Base-by-base conservation (phyloP, 2,888 invertebrate genomes). In the Noctua janthe region DNA sequence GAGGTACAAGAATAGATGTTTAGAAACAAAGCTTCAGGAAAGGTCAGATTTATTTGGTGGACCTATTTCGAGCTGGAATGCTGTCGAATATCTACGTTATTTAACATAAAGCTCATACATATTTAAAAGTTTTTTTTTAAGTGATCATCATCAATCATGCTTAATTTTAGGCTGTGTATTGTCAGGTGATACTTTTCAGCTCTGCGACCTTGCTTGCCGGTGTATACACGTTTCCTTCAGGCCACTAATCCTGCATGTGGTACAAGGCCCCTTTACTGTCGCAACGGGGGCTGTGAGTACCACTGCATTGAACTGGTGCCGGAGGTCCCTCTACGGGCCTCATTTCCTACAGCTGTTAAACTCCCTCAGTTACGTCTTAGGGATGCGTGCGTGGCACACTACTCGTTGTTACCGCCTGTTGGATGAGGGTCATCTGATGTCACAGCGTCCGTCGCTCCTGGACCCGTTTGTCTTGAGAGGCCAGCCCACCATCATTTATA, bases 121-220 rank as follows among this genome's bases (percentile, higher is more conserved):
- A 80, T 39, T 35, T 29, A 56, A 85, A 11, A 56, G 23, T 1
- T 15, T 17, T 64, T 64, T 64, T 64, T 35, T 39, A 39, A 39
- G 35, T 39, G 35, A 39, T 39, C 35, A 39, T 39, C 35, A 39
- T 39, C 3, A 39, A 39, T 39, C 35, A 39, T 39, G 39, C 20
- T 35, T 20, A 35, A 20, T 35, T 64, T 64, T 35, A 10, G 64
- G 35, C 4, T 20, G 4, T 35, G 17, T 35, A 35, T 64, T 17
- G 35, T 35, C 20, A 20, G 10, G 35, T 17, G 20, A 64, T 1
- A 62, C 62, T 29, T 13, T 56, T 23, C 20, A 5, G 5, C n/a
- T 13, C n/a, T 62, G 29, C 6, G 62, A 62, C 6, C 15, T 29
- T 29, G 15, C 7, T 29, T 1, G 35, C 10, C 20, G 10, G 3